A percentile compares a stretch with the other conserved stretches of the same genome.
Evolutionary conservation across 2,797 vertebrate species (phyloP).

Genomic region (Galaxias olidus): DNA sequence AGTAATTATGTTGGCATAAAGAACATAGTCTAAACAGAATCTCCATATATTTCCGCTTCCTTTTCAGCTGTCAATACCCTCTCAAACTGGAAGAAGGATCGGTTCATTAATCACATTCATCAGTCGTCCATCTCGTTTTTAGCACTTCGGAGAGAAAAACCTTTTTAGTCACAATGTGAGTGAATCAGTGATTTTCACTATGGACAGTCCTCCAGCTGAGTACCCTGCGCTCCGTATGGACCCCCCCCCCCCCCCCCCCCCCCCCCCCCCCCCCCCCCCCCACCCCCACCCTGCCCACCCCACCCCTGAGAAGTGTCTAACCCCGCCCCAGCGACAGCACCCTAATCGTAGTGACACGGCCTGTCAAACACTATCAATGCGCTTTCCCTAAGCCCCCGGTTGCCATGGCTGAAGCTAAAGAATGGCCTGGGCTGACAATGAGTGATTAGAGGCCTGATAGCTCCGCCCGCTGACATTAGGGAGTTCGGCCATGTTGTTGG

Average conservation of each 20-base stretch:
- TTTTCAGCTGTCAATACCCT: slow-evolving; percentile 50
- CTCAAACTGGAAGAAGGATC: slow-evolving; percentile 41
- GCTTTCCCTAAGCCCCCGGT: slow-evolving; percentile 76
- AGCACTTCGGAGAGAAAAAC: slow-evolving; percentile 42
- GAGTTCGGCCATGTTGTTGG: slow-evolving; percentile 57
- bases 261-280: not conserved
- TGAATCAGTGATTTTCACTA: slow-evolving; percentile 22
- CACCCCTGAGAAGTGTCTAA: slow-evolving; percentile 74
- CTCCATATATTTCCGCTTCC: slow-evolving; percentile 3
- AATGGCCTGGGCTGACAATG: slow-evolving; percentile 80
- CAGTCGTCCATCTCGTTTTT: slow-evolving; percentile 56
- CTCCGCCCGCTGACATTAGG: slow-evolving; percentile 72
- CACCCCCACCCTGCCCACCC: not conserved
- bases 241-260: too few relatives aligned
- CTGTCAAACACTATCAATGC: slow-evolving; percentile 76
- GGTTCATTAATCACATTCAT: slow-evolving; percentile 61
- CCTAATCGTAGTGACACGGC: slow-evolving; percentile 81
- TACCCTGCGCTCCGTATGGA: slow-evolving; percentile 42
- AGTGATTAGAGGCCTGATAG: slow-evolving; percentile 77
- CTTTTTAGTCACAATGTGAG: slow-evolving; percentile 39
- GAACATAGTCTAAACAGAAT: slow-evolving; percentile 1
- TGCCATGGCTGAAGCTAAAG: slow-evolving; percentile 81
- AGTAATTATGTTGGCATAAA: not conserved
- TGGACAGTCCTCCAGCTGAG: slow-evolving; percentile 44
- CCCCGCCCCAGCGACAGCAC: slow-evolving; percentile 55